Evolutionary conservation across 2,797 vertebrate species (phyloP), one percentile per base, ranked within the genome.

Genomic region (Acanthopagrus latus): DNA sequence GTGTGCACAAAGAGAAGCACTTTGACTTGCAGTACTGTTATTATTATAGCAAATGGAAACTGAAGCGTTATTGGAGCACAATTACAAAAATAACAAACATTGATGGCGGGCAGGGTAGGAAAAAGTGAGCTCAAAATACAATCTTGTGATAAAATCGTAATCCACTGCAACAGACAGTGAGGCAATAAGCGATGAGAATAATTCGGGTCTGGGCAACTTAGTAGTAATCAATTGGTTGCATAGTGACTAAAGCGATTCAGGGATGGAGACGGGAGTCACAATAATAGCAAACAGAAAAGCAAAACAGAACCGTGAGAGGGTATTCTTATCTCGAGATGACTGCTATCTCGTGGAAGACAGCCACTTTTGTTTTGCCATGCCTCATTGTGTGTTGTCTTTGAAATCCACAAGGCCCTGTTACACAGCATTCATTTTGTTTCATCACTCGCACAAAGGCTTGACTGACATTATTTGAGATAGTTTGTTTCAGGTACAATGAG

Each of bases 271-370:
- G 73, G 64, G 78, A 91, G 84, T 85, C 70, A 81, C 79, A 89
- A 86, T 90, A 88, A 90, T 56, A 84, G 87, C 88, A 89, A 90
- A 88, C 87, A 86, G 78, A 91, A 84, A 88, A 78, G 75, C 79
- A 74, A 88, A 88, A 85, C 82, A 82, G 75, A 86, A 73, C 52
- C 68, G 78, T 65, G 78, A 88, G 88, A 90, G 86, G 86, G 76
- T 87, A 77, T 91, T 92, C 89, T 91, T 92, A 91, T 92, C 89
- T 92, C 56, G 69, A 86, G 89, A 91, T 87, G 87, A 79, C 80
- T 86, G 90, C 86, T 87, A 89, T 91, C 88, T 87, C 27, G 38
- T 87, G 87, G 90, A 85, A 92, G 90, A 88, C 86, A 86, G 88
- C 76, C 91, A 91, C 91, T 91, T 92, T 93, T 89, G 84, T 91